Percentiles rank a stretch among this genome's conserved stretches.
Conservation (phyloP, 2,113 vertebrate genomes). For the Aspiorhynchus laticeps region DNA sequence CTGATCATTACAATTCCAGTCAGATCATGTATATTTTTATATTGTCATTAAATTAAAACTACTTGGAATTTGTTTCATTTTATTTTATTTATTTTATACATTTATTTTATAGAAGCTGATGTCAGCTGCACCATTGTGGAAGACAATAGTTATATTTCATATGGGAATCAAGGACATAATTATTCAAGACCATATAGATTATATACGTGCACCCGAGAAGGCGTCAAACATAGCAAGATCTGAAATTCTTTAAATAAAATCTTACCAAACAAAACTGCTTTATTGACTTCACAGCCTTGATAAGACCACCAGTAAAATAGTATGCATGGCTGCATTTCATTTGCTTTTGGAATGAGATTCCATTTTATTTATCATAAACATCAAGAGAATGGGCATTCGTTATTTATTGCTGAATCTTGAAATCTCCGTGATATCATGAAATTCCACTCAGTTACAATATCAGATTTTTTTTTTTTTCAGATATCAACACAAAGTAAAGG, state of each 20-base stretch:
- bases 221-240: no score
- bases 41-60: background rate
- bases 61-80: background rate
- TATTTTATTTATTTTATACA: background rate
- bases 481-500: background rate
- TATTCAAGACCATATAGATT: background rate
- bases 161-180: no score
- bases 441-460: background rate
- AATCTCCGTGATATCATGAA: background rate
- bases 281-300: no score
- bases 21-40: background rate
- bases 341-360: conserved; percentile 5
- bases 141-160: no score
- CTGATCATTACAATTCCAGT: background rate
- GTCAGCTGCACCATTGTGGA: background rate
- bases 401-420: background rate
- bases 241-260: no score
- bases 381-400: background rate
- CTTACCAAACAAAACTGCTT: background rate
- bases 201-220: background rate
- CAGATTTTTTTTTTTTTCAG: background rate
- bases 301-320: no score
- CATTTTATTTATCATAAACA: background rate
- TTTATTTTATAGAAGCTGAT: background rate
- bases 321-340: background rate